Conservation (phyloP, 2,113 vertebrate species). For the Plotosus lineatus region DNA sequence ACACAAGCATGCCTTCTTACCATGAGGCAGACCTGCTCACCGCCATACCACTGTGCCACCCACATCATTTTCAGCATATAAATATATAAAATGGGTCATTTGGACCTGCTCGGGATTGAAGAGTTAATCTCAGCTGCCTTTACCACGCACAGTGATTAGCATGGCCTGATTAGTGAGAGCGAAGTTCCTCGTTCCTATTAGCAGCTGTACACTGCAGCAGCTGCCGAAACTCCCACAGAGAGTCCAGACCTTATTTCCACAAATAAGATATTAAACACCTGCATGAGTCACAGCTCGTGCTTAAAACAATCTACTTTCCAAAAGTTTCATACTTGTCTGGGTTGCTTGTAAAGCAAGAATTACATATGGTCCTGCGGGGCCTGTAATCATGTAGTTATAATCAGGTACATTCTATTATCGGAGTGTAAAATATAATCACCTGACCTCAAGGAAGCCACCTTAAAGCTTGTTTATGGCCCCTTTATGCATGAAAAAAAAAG, state of each 20-base stretch:
- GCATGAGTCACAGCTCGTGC: background rate
- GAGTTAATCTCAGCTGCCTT: constrained; percentile 23
- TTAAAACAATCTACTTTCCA: background rate
- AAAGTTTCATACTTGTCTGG: background rate
- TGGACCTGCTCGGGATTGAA: constrained; percentile 9
- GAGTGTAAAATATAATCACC: background rate
- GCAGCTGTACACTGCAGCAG: constrained; percentile 30
- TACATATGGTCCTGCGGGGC: background rate
- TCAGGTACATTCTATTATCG: background rate
- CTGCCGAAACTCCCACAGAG: constrained; percentile 35
- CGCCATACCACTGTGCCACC: too few relatives aligned
- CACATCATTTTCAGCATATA: background rate
- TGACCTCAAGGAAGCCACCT: too few relatives aligned
- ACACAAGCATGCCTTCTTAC: too few relatives aligned
- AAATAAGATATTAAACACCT: constrained; percentile 43
- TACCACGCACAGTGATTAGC: constrained; percentile 20
- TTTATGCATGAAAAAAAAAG: too few relatives aligned
- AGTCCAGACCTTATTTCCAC: constrained; percentile 45
- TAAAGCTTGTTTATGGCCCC: too few relatives aligned
- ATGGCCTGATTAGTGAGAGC: constrained; percentile 40
- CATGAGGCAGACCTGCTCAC: too few relatives aligned
- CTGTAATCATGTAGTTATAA: background rate
- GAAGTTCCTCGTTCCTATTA: constrained; percentile 40
- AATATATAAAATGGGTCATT: constrained; percentile 33
- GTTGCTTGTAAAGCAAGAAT: background rate